A percentile compares a stretch with the other conserved stretches of the same genome.
phyloP scores from a whole-genome alignment of 2,113 vertebrate species.

The Gorilla gorilla region DNA sequence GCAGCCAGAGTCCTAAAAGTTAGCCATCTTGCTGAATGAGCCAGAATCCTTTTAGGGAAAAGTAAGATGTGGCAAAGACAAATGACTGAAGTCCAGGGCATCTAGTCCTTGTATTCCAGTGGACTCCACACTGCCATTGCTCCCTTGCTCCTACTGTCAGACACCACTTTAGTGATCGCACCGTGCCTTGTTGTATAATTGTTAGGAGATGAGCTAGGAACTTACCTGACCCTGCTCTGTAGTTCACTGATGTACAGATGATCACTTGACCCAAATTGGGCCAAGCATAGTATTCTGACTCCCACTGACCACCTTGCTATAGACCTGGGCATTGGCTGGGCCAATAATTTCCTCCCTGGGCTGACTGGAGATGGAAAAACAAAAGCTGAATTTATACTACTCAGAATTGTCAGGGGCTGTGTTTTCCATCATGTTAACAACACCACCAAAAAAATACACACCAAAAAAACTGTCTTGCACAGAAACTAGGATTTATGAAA shows the following conservation, averaged over 20 bases:
- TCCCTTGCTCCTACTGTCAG: neutral
- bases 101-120: neutral
- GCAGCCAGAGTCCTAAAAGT: neutral
- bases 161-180: neutral
- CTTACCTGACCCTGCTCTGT: neutral
- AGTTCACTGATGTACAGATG: neutral
- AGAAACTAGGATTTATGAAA: slow-evolving; percentile 18
- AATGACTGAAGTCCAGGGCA: too few relatives aligned
- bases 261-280: neutral
- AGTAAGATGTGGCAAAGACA: neutral
- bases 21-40: neutral
- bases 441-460: neutral
- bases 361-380: neutral
- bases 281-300: neutral
- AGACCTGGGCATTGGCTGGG: neutral
- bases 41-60: too few relatives aligned
- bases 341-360: neutral
- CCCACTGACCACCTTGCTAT: neutral
- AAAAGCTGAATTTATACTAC: neutral
- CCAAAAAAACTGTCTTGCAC: neutral
- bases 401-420: neutral
- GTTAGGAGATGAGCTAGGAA: neutral
- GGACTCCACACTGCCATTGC: fast-evolving
- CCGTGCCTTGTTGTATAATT: neutral
- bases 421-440: neutral